Conservation (phyloP, 2,888 invertebrate genomes). For the Euplexia lucipara region DNA sequence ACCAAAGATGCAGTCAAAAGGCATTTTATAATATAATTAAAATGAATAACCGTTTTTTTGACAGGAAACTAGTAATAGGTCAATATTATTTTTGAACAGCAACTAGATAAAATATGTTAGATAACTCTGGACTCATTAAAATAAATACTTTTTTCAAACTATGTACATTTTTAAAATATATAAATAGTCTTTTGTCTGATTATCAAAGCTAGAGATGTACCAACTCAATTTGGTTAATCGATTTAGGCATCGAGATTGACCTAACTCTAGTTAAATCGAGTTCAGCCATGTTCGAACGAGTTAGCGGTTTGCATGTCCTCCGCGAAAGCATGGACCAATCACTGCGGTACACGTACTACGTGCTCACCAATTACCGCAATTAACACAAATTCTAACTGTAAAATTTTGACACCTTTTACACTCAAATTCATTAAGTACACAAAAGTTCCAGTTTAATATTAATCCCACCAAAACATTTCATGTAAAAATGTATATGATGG, state of each 20-base stretch:
- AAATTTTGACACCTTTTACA: too few relatives aligned
- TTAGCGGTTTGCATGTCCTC: slow-evolving; percentile 30
- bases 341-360: background rate
- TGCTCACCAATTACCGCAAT: background rate
- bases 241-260: slow-evolving; percentile 24
- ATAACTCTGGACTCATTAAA: too few relatives aligned
- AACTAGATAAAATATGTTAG: background rate
- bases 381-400: too few relatives aligned
- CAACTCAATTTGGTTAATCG: slow-evolving; percentile 16
- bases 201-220: slow-evolving; percentile 20
- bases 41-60: background rate
- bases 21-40: too few relatives aligned
- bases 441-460: too few relatives aligned
- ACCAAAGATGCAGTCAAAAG: too few relatives aligned
- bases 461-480: too few relatives aligned
- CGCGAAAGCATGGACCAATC: background rate
- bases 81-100: slow-evolving; percentile 6
- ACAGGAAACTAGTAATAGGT: slow-evolving; percentile 12
- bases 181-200: slow-evolving; percentile 7
- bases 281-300: slow-evolving; percentile 13
- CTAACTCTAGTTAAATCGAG: slow-evolving; percentile 35
- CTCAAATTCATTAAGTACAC: too few relatives aligned
- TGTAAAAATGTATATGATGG: too few relatives aligned
- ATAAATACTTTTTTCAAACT: too few relatives aligned
- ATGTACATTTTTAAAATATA: too few relatives aligned